A percentile compares a stretch with the other conserved stretches of the same genome.
Conservation (phyloP, 2,888 invertebrate genomes). For the Drosophila siamana region DNA sequence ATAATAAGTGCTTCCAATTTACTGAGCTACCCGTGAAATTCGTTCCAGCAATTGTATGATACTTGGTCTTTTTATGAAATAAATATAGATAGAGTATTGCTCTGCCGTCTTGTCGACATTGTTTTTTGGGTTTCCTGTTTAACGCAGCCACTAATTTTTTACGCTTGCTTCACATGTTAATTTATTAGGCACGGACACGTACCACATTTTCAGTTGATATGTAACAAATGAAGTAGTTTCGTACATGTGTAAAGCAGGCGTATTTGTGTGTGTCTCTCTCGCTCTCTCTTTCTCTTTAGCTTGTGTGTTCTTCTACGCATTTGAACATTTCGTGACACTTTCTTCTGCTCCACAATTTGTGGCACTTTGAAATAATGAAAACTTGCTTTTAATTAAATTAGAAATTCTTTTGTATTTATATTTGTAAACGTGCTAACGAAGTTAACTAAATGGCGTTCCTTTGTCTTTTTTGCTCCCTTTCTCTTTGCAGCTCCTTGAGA, state of each 20-base stretch:
- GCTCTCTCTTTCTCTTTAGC: slow-evolving; percentile 34
- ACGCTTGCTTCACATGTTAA: slow-evolving; percentile 69
- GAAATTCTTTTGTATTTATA: slow-evolving; percentile 8
- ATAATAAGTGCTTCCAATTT: not conserved
- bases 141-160: slow-evolving; percentile 46
- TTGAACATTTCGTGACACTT: slow-evolving; percentile 59
- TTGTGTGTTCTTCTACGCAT: slow-evolving; percentile 15
- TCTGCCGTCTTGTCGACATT: not conserved
- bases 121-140: slow-evolving; percentile 23
- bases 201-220: slow-evolving; percentile 48
- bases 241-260: slow-evolving; percentile 26
- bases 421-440: slow-evolving; percentile 7
- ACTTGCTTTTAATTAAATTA: slow-evolving; percentile 57
- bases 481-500: slow-evolving; percentile 53
- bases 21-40: no score
- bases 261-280: slow-evolving; percentile 26
- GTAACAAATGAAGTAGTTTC: slow-evolving; percentile 48
- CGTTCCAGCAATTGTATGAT: no score
- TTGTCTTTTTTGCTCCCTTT: slow-evolving; percentile 11
- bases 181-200: slow-evolving; percentile 71
- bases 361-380: slow-evolving; percentile 59
- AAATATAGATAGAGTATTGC: slow-evolving; percentile 9
- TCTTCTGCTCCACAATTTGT: slow-evolving; percentile 44
- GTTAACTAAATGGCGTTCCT: slow-evolving; percentile 25
- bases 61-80: not conserved